These are phyloP conservation scores for Baccha elongata DNA, from an alignment of 2,888 invertebrate genomes.

Conservation along the genomic window DNA sequence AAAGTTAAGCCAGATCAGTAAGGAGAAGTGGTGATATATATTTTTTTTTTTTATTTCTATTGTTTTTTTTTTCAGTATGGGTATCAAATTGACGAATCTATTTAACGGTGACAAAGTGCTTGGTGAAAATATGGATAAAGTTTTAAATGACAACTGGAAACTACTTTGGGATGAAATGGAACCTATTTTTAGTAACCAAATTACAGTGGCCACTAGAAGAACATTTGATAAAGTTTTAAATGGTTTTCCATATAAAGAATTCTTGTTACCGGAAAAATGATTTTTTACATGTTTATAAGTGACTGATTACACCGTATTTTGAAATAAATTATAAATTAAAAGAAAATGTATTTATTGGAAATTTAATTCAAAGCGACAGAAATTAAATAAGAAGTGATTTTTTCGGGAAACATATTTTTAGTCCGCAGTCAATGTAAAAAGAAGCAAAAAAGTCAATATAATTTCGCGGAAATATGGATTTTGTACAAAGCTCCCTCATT, in stretches of 20 bases:
- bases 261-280: conserved; percentile 24
- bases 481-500: too few relatives aligned
- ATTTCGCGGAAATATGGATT: too few relatives aligned
- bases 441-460: too few relatives aligned
- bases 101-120: conserved; percentile 76
- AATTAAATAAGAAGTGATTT: too few relatives aligned
- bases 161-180: conserved; percentile 75
- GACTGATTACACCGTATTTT: too few relatives aligned
- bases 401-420: too few relatives aligned
- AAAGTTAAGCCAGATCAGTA: conserved; percentile 73
- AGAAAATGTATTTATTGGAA: too few relatives aligned
- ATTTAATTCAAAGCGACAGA: too few relatives aligned
- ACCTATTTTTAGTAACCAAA: conserved; percentile 74
- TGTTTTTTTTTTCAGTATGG: conserved; percentile 72
- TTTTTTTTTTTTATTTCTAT: background rate
- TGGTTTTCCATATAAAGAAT: conserved; percentile 27
- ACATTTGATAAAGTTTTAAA: background rate
- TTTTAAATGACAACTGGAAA: conserved; percentile 76
- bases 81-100: conserved; percentile 76
- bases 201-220: conserved; percentile 21
- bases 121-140: conserved; percentile 76
- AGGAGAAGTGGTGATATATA: background rate
- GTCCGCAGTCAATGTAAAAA: too few relatives aligned
- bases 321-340: too few relatives aligned
- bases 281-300: background rate